Percentiles rank a stretch among this genome's conserved stretches.
These are phyloP conservation scores for Glyphotaelius pellucidus DNA, from an alignment of 2,888 invertebrate genomes.

Conservation along the genomic window DNA sequence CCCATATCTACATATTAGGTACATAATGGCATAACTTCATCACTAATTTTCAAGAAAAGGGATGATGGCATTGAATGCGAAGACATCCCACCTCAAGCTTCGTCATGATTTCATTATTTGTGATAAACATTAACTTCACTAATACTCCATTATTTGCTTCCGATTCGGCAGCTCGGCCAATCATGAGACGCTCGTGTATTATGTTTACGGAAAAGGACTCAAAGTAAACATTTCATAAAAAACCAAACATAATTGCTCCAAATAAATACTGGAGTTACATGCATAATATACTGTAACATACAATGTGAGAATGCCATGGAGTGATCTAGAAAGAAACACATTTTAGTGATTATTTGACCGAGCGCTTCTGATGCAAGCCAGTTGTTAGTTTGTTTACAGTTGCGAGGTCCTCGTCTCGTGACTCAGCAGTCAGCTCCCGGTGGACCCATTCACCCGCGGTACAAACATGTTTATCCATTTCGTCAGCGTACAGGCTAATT, in stretches of 20 bases:
- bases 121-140: too few relatives aligned
- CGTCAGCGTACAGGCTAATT: conserved; percentile 36
- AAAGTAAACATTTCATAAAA: not conserved
- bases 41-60: not conserved
- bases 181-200: not conserved
- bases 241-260: not conserved
- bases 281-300: not conserved
- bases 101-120: not conserved
- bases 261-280: not conserved
- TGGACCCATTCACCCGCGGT: not conserved
- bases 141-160: not conserved
- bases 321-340: not conserved
- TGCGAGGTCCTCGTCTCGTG: conserved; percentile 9
- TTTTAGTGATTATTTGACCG: conserved; percentile 16
- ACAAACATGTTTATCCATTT: conserved; percentile 40
- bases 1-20: too few relatives aligned
- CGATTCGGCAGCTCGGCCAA: not conserved
- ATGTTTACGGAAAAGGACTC: not conserved
- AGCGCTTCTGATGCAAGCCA: conserved; percentile 29
- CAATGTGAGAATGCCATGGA: not conserved
- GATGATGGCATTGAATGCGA: not conserved
- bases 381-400: conserved; percentile 11
- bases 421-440: conserved; percentile 20
- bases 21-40: not conserved
- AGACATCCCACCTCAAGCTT: not conserved